Conservation (phyloP, 2,888 invertebrate species). For the Apodemia duryi region DNA sequence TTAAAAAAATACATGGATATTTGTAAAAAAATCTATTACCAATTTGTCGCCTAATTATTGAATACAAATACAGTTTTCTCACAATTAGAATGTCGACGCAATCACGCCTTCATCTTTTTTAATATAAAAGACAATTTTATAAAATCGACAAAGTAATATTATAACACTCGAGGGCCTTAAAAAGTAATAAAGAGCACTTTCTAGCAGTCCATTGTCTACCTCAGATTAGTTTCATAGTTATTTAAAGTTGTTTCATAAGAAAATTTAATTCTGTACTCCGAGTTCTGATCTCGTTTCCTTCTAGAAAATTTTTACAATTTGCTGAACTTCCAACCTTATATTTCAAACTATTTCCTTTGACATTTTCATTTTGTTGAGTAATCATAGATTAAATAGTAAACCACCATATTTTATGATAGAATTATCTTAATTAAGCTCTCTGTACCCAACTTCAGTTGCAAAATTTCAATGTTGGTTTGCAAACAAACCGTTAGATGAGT, state of each 20-base stretch:
- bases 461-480: no score
- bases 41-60: no score
- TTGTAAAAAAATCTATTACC: no score
- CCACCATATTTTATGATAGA: no score
- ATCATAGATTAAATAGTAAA: no score
- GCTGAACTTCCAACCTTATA: not conserved
- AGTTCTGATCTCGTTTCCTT: conserved; percentile 12
- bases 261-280: conserved; percentile 51
- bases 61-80: no score
- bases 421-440: no score
- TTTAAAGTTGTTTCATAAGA: conserved; percentile 50
- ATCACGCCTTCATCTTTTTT: not conserved
- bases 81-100: not conserved
- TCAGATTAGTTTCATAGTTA: conserved; percentile 60
- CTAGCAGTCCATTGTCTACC: conserved; percentile 42
- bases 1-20: no score
- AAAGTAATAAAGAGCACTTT: conserved; percentile 26
- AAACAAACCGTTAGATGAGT: no score
- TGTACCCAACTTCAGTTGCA: no score
- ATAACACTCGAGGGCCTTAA: conserved; percentile 23
- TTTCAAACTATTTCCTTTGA: not conserved
- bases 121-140: not conserved
- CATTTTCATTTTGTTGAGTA: no score
- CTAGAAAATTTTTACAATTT: conserved; percentile 7
- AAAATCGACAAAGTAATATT: conserved; percentile 19